Conservation (phyloP, 2,113 vertebrate species). For the Nyctereutes procyonoides region DNA sequence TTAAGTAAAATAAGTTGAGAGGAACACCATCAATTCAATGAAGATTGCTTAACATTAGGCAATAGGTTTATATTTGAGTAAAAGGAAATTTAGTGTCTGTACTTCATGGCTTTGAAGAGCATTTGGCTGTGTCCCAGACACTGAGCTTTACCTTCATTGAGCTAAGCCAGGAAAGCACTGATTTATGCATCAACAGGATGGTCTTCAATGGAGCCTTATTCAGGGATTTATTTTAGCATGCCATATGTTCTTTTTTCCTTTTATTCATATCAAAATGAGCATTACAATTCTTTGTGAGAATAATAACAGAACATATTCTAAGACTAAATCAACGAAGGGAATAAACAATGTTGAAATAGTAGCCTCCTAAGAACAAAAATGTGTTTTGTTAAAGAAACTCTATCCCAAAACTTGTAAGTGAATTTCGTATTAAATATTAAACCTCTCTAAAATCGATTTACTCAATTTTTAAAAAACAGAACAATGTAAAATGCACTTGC, state of each 20-base stretch:
- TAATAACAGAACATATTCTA: background rate
- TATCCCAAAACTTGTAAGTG: background rate
- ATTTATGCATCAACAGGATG: background rate
- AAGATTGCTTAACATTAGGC: conserved; percentile 41
- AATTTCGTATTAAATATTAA: conserved; percentile 26
- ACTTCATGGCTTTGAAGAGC: background rate
- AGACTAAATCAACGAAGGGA: background rate
- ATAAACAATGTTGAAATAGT: background rate
- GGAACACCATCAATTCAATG: conserved; percentile 63
- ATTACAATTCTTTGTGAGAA: conserved; percentile 11
- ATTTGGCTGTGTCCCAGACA: conserved; percentile 27
- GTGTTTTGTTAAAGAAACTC: conserved; percentile 24
- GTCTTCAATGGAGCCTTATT: background rate
- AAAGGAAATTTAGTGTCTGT: conserved; percentile 56
- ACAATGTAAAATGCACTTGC: background rate
- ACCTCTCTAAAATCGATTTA: background rate
- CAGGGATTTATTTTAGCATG: conserved; percentile 20
- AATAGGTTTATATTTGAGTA: conserved; percentile 10
- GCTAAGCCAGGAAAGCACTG: background rate
- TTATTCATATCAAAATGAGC: conserved; percentile 11
- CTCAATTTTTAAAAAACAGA: background rate
- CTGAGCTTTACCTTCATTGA: background rate
- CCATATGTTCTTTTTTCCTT: background rate
- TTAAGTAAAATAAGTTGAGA: conserved; percentile 74
- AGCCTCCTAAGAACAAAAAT: conserved; percentile 31